Conservation (phyloP, 2,113 vertebrate genomes). For the Hyperopisus bebe region DNA sequence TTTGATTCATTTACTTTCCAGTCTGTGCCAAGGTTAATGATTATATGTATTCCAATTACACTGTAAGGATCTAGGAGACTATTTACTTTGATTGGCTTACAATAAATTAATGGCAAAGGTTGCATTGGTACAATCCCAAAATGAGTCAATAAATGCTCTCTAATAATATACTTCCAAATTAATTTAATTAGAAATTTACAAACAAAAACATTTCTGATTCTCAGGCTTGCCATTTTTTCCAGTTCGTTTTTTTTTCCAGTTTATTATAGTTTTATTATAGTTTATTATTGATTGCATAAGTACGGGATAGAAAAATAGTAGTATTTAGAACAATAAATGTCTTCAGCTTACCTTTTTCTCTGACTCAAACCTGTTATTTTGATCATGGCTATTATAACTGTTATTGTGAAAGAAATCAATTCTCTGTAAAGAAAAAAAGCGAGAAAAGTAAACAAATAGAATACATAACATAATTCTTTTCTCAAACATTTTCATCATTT, state of each 20-base stretch:
- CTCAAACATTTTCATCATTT: neutral
- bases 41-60: constrained; percentile 92
- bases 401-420: neutral
- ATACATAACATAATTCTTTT: neutral
- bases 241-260: neutral
- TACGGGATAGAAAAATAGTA: neutral
- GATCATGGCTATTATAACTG: neutral
- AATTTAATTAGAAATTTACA: neutral
- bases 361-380: neutral
- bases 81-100: constrained; percentile 75
- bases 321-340: neutral
- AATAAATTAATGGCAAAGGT: constrained; percentile 63
- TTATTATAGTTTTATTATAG: too few relatives aligned
- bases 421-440: neutral
- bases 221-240: neutral
- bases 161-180: neutral
- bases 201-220: neutral
- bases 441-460: neutral
- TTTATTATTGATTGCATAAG: neutral
- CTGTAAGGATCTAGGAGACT: constrained; percentile 71
- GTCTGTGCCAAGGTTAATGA: constrained; percentile 94
- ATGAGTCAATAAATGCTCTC: constrained; percentile 26
- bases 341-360: neutral
- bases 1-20: constrained; percentile 96
- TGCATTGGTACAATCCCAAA: constrained; percentile 48